Conservation (phyloP, 2,113 vertebrate genomes). For the Thunnus maccoyii region DNA sequence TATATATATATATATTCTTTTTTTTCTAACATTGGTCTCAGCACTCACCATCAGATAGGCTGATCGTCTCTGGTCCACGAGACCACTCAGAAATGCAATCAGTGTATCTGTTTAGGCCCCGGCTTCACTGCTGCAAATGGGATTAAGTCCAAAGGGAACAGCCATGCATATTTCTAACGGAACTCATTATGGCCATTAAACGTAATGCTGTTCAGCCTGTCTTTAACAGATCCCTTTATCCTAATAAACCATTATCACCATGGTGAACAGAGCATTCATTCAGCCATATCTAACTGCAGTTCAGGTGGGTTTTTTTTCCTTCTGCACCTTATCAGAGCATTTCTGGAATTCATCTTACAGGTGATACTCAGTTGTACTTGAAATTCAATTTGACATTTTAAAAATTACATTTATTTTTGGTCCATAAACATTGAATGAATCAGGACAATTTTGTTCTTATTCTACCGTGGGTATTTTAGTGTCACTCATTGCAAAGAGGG, state of each 20-base stretch:
- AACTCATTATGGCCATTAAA: constrained; percentile 58
- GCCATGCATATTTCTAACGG: constrained; percentile 29
- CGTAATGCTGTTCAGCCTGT: constrained; percentile 28
- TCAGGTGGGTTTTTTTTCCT: no score
- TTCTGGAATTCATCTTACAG: background rate
- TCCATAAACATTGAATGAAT: no score
- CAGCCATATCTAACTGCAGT: background rate
- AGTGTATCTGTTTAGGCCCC: constrained; percentile 59
- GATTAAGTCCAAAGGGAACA: constrained; percentile 60
- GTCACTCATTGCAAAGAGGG: no score
- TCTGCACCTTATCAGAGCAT: no score
- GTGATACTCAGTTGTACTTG: background rate
- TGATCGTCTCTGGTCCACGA: constrained; percentile 1
- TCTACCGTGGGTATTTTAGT: no score
- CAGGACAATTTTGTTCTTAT: no score
- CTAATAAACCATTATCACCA: background rate
- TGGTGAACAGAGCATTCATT: background rate
- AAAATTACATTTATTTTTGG: no score
- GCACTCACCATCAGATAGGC: constrained; percentile 19
- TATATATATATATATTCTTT: background rate
- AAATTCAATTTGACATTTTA: no score
- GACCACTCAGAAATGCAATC: constrained; percentile 54
- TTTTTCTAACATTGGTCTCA: constrained; percentile 36
- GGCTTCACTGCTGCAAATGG: constrained; percentile 50
- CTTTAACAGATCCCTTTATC: constrained; percentile 16